phyloP scores from a whole-genome alignment of 2,888 invertebrate genomes.

The Hyposoter dolosus region DNA sequence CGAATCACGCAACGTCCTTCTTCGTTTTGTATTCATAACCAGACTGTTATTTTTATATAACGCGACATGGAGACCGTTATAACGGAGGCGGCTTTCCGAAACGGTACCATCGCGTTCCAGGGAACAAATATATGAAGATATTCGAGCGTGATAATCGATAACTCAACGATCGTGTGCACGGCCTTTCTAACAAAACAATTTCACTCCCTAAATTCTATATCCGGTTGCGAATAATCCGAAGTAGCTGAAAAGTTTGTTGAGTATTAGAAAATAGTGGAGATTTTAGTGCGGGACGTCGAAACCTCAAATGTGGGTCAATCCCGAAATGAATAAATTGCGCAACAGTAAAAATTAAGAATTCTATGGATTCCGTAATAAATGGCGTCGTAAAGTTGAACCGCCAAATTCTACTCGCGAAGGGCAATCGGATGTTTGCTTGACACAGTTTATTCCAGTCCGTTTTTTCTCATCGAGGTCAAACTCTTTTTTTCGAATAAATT shows the following conservation, averaged over 20 bases:
- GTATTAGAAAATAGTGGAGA: too few species aligned
- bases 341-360: neutral
- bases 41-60: neutral
- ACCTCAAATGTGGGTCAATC: neutral
- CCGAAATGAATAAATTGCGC: neutral
- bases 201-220: neutral
- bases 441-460: neutral
- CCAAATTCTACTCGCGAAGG: constrained; percentile 5
- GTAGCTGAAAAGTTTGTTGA: neutral
- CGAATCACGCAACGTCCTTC: constrained; percentile 18
- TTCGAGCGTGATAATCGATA: constrained; percentile 13
- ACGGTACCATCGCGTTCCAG: constrained; percentile 51
- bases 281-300: neutral
- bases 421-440: constrained; percentile 4
- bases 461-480: neutral
- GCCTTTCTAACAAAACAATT: neutral
- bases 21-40: constrained; percentile 4
- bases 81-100: constrained; percentile 18
- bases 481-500: neutral
- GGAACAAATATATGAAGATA: neutral
- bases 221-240: neutral
- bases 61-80: constrained; percentile 12
- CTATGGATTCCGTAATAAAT: constrained; percentile 10
- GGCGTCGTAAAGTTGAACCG: neutral
- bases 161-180: constrained; percentile 31